Percentiles rank a stretch among this genome's conserved stretches.
These are phyloP conservation scores for Amitus sp. DNA, from an alignment of 2,888 invertebrate genomes.

Conservation along the genomic window DNA sequence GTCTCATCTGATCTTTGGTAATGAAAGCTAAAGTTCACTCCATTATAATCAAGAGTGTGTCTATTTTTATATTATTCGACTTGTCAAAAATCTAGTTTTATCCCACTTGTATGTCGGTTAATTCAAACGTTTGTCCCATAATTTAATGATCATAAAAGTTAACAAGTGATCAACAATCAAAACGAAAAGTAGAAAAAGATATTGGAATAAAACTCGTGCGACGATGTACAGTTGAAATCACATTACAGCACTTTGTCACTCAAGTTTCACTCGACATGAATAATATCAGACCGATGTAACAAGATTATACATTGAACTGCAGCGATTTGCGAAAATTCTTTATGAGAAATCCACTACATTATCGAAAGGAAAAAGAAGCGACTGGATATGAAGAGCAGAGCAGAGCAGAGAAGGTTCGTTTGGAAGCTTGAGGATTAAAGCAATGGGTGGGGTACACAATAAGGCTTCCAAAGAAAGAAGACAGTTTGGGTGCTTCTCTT, in stretches of 20 bases:
- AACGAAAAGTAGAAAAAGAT: too few relatives aligned
- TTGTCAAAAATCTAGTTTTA: too few relatives aligned
- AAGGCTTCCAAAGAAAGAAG: conserved; percentile 57
- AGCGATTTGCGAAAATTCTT: not conserved
- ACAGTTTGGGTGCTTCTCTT: conserved; percentile 65
- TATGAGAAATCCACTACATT: conserved; percentile 10
- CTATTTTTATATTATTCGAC: too few relatives aligned
- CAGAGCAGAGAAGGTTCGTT: conserved; percentile 24
- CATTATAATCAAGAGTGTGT: too few relatives aligned
- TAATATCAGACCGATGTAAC: not conserved
- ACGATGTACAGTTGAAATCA: not conserved
- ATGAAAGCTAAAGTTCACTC: too few relatives aligned
- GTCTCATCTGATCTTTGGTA: too few relatives aligned
- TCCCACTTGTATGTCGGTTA: too few relatives aligned
- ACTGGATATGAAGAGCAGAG: conserved; percentile 26
- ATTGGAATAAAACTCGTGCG: too few relatives aligned
- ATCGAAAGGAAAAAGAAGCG: conserved; percentile 37
- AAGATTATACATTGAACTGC: conserved; percentile 1
- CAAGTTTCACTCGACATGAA: not conserved
- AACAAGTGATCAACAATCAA: too few relatives aligned
- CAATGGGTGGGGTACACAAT: conserved; percentile 43
- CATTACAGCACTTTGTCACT: not conserved
- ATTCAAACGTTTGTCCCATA: too few relatives aligned
- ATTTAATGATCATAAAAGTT: too few relatives aligned
- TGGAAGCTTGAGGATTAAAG: conserved; percentile 20